These are phyloP conservation scores for Sebastes taczanowskii DNA, from an alignment of 2,797 vertebrate species.

Conservation along the genomic window DNA sequence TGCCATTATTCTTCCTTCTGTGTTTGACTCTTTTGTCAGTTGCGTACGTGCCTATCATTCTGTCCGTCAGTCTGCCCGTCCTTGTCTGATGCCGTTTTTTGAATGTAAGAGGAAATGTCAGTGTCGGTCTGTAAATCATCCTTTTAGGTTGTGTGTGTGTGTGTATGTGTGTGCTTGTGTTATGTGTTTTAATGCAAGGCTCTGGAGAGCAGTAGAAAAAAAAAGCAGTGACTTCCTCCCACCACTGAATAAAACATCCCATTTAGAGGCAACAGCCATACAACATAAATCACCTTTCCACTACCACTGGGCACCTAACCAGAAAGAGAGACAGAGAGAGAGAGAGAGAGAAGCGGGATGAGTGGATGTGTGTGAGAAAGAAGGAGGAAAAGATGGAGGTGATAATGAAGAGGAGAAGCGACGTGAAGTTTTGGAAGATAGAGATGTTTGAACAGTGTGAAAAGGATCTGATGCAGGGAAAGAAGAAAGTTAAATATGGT, in stretches of 20 bases:
- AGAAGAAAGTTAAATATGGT: neutral
- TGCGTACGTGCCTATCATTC: neutral
- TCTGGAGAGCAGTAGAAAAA: conserved; percentile 48
- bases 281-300: conserved; percentile 64
- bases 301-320: conserved; percentile 31
- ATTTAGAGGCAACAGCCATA: conserved; percentile 64
- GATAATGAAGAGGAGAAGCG: conserved; percentile 17
- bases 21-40: conserved; percentile 14
- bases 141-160: conserved; percentile 11
- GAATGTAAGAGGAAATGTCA: conserved; percentile 37
- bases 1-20: conserved; percentile 17
- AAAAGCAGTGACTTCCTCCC: conserved; percentile 53
- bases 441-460: neutral
- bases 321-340: conserved; percentile 10
- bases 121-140: conserved; percentile 45
- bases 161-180: neutral
- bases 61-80: neutral
- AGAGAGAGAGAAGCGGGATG: neutral
- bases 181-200: conserved; percentile 36
- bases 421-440: conserved; percentile 1
- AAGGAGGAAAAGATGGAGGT: neutral
- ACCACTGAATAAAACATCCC: conserved; percentile 77
- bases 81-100: conserved; percentile 2
- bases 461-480: neutral
- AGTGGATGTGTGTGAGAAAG: neutral